These are phyloP conservation scores for Xestia sexstrigata DNA, from an alignment of 2,888 invertebrate genomes.

Conservation along the genomic window DNA sequence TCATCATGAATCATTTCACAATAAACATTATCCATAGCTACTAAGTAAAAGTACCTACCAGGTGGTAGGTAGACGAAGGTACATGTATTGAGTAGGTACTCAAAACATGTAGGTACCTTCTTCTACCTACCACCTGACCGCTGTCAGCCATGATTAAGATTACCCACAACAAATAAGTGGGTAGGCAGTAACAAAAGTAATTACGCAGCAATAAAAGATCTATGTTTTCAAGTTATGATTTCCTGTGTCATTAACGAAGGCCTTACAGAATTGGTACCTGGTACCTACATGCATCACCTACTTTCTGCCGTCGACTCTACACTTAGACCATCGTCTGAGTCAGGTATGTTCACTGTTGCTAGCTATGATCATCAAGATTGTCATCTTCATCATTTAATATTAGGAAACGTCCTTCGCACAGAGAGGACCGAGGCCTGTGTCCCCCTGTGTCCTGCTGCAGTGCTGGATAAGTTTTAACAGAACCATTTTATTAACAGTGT, in stretches of 20 bases:
- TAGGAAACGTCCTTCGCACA: neutral
- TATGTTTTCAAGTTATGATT: slow-evolving; percentile 28
- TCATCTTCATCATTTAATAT: neutral
- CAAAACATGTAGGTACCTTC: too few species aligned
- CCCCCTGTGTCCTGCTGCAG: neutral
- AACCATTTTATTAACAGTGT: neutral
- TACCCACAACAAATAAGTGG: slow-evolving; percentile 23
- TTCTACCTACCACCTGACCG: neutral
- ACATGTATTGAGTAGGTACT: too few species aligned
- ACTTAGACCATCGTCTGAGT: neutral
- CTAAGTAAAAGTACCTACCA: too few species aligned
- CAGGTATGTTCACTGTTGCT: neutral
- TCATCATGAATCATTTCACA: neutral
- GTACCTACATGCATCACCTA: neutral
- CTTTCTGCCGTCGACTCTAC: neutral
- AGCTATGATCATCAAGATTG: neutral
- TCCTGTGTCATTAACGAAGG: slow-evolving; percentile 47
- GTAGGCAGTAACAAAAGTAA: slow-evolving; percentile 16
- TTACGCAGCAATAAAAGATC: slow-evolving; percentile 30
- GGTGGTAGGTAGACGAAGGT: too few species aligned
- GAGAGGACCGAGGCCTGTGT: neutral
- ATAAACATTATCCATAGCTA: neutral
- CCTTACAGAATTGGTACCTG: slow-evolving; percentile 14
- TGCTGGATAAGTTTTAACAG: neutral
- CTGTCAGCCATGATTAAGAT: slow-evolving; percentile 18